These are phyloP conservation scores for Drosophila busckii DNA, from an alignment of 1,140 invertebrate genomes.

Conservation along the genomic window DNA sequence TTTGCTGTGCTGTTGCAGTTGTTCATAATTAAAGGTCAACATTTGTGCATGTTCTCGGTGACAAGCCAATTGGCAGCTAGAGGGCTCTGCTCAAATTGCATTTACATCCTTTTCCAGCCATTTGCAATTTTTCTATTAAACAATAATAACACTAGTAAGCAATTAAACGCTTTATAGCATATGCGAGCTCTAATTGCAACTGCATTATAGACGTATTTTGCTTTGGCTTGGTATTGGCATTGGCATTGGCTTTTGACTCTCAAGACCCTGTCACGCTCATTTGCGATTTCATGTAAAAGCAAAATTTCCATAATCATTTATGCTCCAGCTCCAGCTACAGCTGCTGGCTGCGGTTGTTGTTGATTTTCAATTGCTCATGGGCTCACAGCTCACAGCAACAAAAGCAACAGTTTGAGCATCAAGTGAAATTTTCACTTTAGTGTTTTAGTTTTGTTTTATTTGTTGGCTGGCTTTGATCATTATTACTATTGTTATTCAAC, in stretches of 20 bases:
- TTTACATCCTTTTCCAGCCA: too few relatives aligned
- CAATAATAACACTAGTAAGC: too few relatives aligned
- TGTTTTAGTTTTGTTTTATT: slow-evolving; percentile 35
- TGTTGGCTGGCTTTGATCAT: slow-evolving; percentile 40
- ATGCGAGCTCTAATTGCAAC: too few relatives aligned
- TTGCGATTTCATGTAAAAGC: slow-evolving; percentile 57
- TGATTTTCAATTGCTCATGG: slow-evolving; percentile 35
- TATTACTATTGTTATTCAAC: slow-evolving; percentile 76
- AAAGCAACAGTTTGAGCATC: slow-evolving; percentile 5
- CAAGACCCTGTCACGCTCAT: slow-evolving; percentile 31
- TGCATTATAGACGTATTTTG: not conserved
- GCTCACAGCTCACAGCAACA: not conserved
- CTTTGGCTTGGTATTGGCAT: not conserved
- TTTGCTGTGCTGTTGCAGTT: slow-evolving; percentile 23
- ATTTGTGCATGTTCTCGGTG: slow-evolving; percentile 74
- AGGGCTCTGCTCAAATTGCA: too few relatives aligned
- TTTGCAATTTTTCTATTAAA: too few relatives aligned
- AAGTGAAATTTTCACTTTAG: slow-evolving; percentile 65
- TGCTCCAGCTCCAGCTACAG: slow-evolving; percentile 4
- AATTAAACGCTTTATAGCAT: too few relatives aligned
- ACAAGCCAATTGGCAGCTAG: slow-evolving; percentile 32
- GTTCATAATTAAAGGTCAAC: slow-evolving; percentile 71
- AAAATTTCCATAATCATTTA: slow-evolving; percentile 56
- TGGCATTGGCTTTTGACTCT: slow-evolving; percentile 24
- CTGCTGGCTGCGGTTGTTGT: slow-evolving; percentile 10